Base-by-base conservation (phyloP, 2,888 invertebrate species). In the Sarcophaga variegata region DNA sequence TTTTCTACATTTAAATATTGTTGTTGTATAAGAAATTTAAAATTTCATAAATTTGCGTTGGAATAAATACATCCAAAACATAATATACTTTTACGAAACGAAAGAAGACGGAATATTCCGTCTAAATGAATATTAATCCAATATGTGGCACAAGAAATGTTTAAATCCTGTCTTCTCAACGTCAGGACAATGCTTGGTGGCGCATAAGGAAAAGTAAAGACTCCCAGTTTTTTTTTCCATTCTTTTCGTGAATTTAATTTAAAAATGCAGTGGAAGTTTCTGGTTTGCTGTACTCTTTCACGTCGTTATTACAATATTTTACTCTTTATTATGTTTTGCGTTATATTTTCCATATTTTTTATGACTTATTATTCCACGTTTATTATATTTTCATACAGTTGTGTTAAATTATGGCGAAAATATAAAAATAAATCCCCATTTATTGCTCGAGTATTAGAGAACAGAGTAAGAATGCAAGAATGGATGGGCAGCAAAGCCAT, bases 201-300 rank as follows among this genome's bases (percentile, higher is more conserved):
- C 27, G 27, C 27, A 27, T 27, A 47, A n/a, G 37, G 14, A 64
- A 76, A 54, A 6, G 25, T 75, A 64, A 63, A 75, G 63, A 75
- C 49, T 20, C 37, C 72, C 11, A 71, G 71, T 79, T 54, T 80
- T 49, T 8, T 62, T 47, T 78, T 70, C 63, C n/a, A 62, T 78
- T 70, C 49, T 20, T 20, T 62, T 11, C 20, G n/a, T 62, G 81
- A 81, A 59, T 67, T 74, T 81, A 74, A 81, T 81, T 81, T 62
- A 67, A 81, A 67, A 66, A 81, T 2, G 11, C 6, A 60, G 60
- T 11, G 66, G n/a, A 72, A 72, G 63, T 66, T 63, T 70, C 59
- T 60, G 22, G 17, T 5, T 83, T 66, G 10, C 47, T 49, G 63
- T 14, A 60, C n/a, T 70, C 62, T 70, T 62, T 37, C 66, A 37